phyloP scores from a whole-genome alignment of 2,113 vertebrate genomes.

The Mastomys natalensis region DNA sequence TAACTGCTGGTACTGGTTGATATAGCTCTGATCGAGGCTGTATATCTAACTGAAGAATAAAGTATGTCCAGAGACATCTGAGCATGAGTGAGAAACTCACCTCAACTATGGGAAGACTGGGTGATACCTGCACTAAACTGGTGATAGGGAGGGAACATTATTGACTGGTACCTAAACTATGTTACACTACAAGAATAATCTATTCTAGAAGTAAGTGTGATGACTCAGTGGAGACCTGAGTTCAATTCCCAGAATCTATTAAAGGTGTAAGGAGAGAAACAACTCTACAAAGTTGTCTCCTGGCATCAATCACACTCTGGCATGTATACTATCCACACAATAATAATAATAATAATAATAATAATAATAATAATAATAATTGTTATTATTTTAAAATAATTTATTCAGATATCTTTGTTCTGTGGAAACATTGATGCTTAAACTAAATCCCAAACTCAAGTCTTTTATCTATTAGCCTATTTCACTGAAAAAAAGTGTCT shows the following conservation, averaged over 20 bases:
- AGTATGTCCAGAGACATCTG: not conserved
- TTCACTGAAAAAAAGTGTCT: not conserved
- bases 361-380: not conserved
- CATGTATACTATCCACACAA: not conserved
- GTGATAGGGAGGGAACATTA: fast-evolving
- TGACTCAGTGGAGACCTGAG: not conserved
- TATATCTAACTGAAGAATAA: not conserved
- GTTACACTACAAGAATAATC: not conserved
- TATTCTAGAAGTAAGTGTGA: not conserved
- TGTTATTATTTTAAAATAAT: not conserved
- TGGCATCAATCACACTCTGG: not conserved
- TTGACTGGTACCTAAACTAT: not conserved
- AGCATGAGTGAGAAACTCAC: not conserved
- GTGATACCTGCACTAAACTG: not conserved
- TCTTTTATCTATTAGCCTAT: not conserved
- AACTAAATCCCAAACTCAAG: not conserved
- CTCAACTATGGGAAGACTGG: not conserved
- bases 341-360: not conserved
- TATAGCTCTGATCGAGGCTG: not conserved
- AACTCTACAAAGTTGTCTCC: not conserved
- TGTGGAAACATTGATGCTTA: not conserved
- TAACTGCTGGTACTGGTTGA: not conserved
- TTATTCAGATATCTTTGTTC: not conserved
- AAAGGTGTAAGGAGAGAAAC: not conserved
- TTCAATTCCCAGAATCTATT: not conserved